Base-by-base conservation (phyloP, 2,888 invertebrate genomes). In the Mesorhabditis sp. region DNA sequence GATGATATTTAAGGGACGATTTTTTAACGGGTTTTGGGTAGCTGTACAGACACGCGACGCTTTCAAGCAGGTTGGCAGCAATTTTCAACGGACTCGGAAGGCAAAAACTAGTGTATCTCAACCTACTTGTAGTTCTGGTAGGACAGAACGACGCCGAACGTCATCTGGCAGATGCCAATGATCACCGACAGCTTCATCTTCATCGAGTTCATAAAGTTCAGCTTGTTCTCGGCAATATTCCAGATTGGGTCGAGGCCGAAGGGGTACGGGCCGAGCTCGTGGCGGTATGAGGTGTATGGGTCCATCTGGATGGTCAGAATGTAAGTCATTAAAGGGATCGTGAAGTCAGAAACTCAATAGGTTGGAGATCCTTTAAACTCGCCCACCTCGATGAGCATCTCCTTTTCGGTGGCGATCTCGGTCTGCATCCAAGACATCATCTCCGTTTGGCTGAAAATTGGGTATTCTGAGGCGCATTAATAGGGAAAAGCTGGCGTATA, bases 231-330 rank as follows among this genome's bases (percentile, higher is more conserved):
- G 41, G 83, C 83, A 43, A 86, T 68, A 63, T 82, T 82, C 86
- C 86, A 86, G 15, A 86, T 86, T 10, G 88, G 88, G 77, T 88
- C 88, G 43, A 88, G 76, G 43, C 88, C 88, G 76, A 87, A 85
- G 5, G 86, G 86, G 75, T 88, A 88, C n/a, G 80, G 87, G 70
- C 76, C 82, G 63, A 62, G 63, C 15, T 70, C 72, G 67, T 78
- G 79, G 44, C 73, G 66, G 68, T 75, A 84, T 6, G 80, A 78
- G n/a, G 65, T 62, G 65, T 75, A 75, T 13, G 84, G 82, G 41
- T 71, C 70, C 41, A 74, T 7, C 68, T 70, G 62, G 4, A 72
- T 45, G 42, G 13, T 28, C 28, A 28, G 28, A 28, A 28, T 28
- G 28, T 28, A 28, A 28, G 28, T 28, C 28, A 28, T 28, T 28